Conservation (phyloP, 2,888 invertebrate genomes). For the Corbicula japonica region DNA sequence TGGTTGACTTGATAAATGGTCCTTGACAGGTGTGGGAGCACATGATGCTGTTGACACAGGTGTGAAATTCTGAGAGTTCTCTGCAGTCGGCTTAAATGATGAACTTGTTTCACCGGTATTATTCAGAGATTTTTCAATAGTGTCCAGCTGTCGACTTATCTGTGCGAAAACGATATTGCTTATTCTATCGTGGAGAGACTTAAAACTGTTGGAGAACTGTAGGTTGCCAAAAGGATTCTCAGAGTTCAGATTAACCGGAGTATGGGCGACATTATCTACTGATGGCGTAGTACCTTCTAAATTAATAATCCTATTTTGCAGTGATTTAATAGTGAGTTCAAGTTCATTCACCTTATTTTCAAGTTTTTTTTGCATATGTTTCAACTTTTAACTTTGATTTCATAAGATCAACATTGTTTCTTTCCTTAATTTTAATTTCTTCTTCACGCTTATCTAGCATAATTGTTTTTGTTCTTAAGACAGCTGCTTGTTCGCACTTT, state of each 20-base stretch:
- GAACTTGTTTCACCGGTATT: no score
- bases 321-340: neutral
- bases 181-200: neutral
- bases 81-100: no score
- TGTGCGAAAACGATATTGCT: neutral
- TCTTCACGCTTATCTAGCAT: neutral
- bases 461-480: neutral
- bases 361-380: conserved; percentile 1
- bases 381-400: conserved; percentile 5
- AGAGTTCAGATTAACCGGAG: neutral
- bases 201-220: neutral
- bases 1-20: no score
- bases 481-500: neutral
- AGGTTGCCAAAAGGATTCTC: neutral
- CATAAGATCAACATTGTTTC: neutral
- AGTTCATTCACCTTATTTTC: conserved; percentile 5
- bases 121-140: conserved; percentile 4
- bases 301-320: neutral
- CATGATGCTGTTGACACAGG: no score
- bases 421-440: conserved; percentile 5
- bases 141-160: neutral
- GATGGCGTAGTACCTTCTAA: neutral
- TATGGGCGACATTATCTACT: neutral
- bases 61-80: no score
- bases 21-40: no score